A percentile compares a stretch with the other conserved stretches of the same genome.
These are phyloP conservation scores for Acleris holmiana DNA, from an alignment of 2,888 invertebrate species.

Conservation along the genomic window DNA sequence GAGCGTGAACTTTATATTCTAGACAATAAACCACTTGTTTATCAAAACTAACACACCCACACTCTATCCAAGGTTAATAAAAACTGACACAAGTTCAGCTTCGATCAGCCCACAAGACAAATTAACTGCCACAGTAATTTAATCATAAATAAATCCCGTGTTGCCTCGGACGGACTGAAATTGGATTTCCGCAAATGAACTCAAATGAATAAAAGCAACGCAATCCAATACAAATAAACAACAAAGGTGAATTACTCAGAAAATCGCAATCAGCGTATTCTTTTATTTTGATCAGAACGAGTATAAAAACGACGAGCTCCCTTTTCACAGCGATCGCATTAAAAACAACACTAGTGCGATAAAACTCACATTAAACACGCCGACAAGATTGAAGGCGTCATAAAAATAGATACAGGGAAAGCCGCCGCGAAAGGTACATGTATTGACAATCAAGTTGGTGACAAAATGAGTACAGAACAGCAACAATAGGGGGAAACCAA, in stretches of 20 bases:
- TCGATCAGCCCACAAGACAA: constrained; percentile 16
- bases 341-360: constrained; percentile 15
- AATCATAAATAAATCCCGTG: constrained; percentile 20
- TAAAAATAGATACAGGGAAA: constrained; percentile 28
- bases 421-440: constrained; percentile 36
- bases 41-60: no score
- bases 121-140: constrained; percentile 19
- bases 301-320: not conserved
- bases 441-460: constrained; percentile 66
- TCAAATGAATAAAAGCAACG: constrained; percentile 9
- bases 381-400: constrained; percentile 17
- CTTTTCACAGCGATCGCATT: not conserved
- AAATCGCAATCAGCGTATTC: constrained; percentile 1
- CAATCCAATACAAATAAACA: constrained; percentile 7
- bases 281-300: not conserved
- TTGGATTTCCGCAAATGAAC: constrained; percentile 15
- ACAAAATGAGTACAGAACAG: constrained; percentile 58
- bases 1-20: not conserved
- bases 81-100: constrained; percentile 7
- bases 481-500: constrained; percentile 70
- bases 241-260: not conserved
- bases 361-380: constrained; percentile 22
- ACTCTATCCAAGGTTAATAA: not conserved
- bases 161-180: constrained; percentile 1
- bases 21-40: no score